Percentiles rank a stretch among this genome's conserved stretches.
Conservation (phyloP, 2,113 vertebrate genomes). For the Spermophilus dauricus region DNA sequence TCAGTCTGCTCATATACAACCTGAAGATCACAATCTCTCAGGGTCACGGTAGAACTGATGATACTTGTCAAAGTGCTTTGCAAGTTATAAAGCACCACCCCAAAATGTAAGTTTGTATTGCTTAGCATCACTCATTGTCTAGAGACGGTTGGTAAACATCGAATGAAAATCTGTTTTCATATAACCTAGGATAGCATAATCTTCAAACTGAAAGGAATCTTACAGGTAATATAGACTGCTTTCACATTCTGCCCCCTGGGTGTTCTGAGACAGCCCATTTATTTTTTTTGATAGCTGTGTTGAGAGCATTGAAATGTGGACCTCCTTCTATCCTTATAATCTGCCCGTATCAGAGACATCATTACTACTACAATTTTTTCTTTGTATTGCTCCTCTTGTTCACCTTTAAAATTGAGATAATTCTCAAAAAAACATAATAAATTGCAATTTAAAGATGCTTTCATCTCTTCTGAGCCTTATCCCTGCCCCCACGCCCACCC, state of each 20-base stretch:
- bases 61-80: background rate
- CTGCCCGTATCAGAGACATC: background rate
- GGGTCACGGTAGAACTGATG: background rate
- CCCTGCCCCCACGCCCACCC: background rate
- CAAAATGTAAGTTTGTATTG: background rate
- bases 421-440: slow-evolving; percentile 67
- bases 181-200: slow-evolving; percentile 3
- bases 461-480: background rate
- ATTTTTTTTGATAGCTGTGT: slow-evolving; percentile 33
- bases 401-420: slow-evolving; percentile 70
- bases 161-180: slow-evolving; percentile 26
- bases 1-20: background rate
- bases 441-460: slow-evolving; percentile 58
- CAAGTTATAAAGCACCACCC: background rate
- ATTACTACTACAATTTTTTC: background rate
- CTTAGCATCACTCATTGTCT: background rate
- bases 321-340: background rate
- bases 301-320: background rate
- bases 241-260: background rate
- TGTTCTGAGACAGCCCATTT: slow-evolving; percentile 40
- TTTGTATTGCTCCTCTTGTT: background rate
- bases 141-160: slow-evolving; percentile 28
- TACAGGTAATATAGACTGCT: background rate
- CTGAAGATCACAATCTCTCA: background rate
- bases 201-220: slow-evolving; percentile 54